These are phyloP conservation scores for Dicrostonyx torquatus DNA, from an alignment of 2,797 vertebrate species.

Conservation along the genomic window DNA sequence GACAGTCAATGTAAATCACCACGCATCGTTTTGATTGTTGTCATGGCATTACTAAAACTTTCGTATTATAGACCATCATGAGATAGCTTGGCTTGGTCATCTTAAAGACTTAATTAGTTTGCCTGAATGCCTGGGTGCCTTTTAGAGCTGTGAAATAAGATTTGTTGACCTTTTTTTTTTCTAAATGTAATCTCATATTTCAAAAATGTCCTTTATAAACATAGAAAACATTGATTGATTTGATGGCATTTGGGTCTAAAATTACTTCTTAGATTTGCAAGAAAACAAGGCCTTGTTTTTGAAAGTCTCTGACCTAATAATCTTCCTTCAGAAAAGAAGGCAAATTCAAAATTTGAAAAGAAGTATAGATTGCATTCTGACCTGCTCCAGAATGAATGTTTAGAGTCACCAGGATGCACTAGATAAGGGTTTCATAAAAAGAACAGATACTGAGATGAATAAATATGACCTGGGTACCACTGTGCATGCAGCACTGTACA, in stretches of 20 bases:
- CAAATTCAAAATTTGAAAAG: constrained; percentile 52
- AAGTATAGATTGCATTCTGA: constrained; percentile 51
- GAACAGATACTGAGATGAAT: constrained; percentile 26
- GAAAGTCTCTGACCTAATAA: constrained; percentile 42
- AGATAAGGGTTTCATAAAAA: constrained; percentile 57
- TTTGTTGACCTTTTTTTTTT: constrained; percentile 47
- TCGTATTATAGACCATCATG: background rate
- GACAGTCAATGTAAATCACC: background rate
- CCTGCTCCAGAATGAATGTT: constrained; percentile 29
- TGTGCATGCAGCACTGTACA: background rate
- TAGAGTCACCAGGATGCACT: background rate
- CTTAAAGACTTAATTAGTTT: constrained; percentile 66
- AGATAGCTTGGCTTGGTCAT: background rate
- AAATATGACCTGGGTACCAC: background rate
- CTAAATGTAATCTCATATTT: constrained; percentile 35
- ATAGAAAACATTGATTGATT: constrained; percentile 51
- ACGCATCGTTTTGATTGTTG: background rate
- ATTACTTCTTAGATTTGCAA: constrained; percentile 56
- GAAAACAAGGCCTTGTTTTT: constrained; percentile 22
- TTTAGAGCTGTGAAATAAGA: constrained; percentile 56
- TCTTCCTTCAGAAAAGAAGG: constrained; percentile 55
- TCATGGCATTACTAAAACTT: constrained; percentile 24
- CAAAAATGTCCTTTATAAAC: constrained; percentile 56
- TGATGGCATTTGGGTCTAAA: constrained; percentile 63
- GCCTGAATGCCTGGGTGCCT: background rate